Conservation (phyloP, 2,797 vertebrate species). For the Pantherophis alleghaniensis region DNA sequence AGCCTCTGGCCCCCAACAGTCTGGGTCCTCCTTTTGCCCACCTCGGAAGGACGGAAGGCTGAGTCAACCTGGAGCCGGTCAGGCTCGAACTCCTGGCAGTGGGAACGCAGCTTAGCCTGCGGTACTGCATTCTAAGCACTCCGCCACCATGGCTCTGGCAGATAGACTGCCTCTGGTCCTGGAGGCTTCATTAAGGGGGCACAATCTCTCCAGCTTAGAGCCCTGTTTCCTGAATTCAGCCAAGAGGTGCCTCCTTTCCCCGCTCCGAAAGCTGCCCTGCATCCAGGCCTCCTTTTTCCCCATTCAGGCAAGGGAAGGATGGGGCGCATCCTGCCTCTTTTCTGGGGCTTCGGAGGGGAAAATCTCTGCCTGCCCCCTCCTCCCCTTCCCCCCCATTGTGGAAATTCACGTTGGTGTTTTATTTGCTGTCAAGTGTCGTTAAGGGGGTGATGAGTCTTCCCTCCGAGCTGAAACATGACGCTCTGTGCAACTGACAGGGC, state of each 20-base stretch:
- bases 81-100: not conserved
- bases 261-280: not conserved
- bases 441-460: not conserved
- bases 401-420: not conserved
- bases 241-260: not conserved
- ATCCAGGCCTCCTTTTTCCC: fast-evolving
- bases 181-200: not conserved
- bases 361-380: not conserved
- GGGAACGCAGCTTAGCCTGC: too few relatives aligned
- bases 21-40: not conserved
- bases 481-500: not conserved
- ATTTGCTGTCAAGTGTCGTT: not conserved
- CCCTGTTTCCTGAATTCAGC: not conserved
- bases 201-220: not conserved
- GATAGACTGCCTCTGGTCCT: not conserved
- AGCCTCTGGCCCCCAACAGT: not conserved
- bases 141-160: not conserved
- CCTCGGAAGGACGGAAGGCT: fast-evolving
- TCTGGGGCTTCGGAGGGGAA: not conserved
- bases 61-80: not conserved
- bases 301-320: not conserved
- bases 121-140: too few relatives aligned
- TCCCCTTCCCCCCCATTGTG: not conserved
- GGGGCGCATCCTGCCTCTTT: not conserved
- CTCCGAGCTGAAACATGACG: not conserved